phyloP scores from a whole-genome alignment of 2,113 vertebrate genomes.

The Bujurquina vittata region DNA sequence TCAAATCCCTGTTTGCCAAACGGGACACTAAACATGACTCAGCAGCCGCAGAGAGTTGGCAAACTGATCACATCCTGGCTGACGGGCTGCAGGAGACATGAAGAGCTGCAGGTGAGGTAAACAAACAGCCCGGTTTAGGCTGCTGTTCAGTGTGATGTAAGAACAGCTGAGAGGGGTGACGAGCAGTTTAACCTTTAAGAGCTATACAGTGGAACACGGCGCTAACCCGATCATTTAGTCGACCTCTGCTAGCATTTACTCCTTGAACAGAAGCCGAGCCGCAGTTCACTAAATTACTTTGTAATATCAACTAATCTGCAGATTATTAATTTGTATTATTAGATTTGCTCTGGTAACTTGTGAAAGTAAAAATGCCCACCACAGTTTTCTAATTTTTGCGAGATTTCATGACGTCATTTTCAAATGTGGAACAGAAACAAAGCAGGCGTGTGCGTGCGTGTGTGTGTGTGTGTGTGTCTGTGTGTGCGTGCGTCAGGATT shows the following conservation, averaged over 20 bases:
- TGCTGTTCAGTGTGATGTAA: not conserved
- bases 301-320: not conserved
- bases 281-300: not conserved
- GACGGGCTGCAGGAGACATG: not conserved
- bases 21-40: constrained; percentile 23
- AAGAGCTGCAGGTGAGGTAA: constrained; percentile 22
- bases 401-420: not conserved
- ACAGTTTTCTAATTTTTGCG: not conserved
- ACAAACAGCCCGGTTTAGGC: constrained; percentile 23
- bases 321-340: not conserved
- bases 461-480: not conserved
- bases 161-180: constrained; percentile 22
- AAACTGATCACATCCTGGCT: constrained; percentile 36
- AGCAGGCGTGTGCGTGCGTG: not conserved
- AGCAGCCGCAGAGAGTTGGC: constrained; percentile 40
- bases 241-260: not conserved
- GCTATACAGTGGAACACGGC: not conserved
- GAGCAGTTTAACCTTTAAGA: not conserved
- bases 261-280: not conserved
- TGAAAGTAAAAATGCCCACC: not conserved
- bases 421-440: not conserved
- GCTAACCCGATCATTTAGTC: not conserved
- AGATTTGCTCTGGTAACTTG: not conserved
- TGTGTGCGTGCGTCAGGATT: not conserved
- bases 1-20: constrained; percentile 39